Evolutionary conservation across 2,797 vertebrate genomes (phyloP), one percentile per base, ranked within the genome.

Genomic region (Pseudochromis fuscus): DNA sequence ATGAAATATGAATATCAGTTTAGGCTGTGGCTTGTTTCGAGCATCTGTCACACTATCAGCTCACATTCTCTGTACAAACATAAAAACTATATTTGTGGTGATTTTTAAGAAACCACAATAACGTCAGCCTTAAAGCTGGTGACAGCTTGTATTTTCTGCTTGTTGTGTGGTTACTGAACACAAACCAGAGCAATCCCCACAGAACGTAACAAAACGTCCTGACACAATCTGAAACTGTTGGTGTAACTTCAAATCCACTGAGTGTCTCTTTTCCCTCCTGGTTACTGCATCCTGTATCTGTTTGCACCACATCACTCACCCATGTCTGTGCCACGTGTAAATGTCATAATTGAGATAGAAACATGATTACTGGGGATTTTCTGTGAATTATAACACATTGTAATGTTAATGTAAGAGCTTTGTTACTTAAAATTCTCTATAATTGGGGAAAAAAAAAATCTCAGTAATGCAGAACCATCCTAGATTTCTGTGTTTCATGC

Each of bases 361-460:
- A 67, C 58, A 58, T 50, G 19, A 55, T 80, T 67, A 75, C 9
- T 27, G 37, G 23, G 55, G 69, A 16, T 72, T 71, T 65, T 44
- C 50, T 66, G 37, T 73, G 48, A 82, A 78, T 61, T 56, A 27
- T 60, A 67, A 28, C 37, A 24, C 35, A 84, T 85, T 89, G 72
- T 86, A 24, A 87, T 87, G 75, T 58, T 68, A 84, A 82, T 84
- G 55, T 44, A 11, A 45, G 12, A 49, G 40, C 72, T 72, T 70
- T 79, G 61, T 75, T 45, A 62, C 77, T 72, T 58, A 64, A 44
- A 72, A 86, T 46, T 64, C 61, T 51, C 11, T 19, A 28, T 83
- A 72, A 87, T 67, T 71, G 52, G 28, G 44, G 21, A 37, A 71
- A 63, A 68, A 58, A 52, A 62, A 18, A n/a, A 44, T 28, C 60